Base-by-base conservation (phyloP, 2,888 invertebrate genomes). In the Pemphredon lugubris region DNA sequence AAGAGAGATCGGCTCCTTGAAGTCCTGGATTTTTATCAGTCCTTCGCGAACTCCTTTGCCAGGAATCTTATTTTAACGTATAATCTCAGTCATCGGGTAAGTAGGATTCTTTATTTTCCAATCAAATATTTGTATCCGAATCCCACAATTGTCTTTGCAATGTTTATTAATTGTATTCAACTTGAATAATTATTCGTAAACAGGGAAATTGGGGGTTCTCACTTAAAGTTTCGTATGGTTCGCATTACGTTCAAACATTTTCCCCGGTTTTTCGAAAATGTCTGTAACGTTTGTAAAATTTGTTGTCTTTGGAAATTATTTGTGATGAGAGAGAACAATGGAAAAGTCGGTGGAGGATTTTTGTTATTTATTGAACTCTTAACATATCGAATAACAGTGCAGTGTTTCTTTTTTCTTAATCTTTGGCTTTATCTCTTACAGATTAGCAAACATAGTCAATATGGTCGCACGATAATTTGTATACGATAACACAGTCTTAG, bases 11-110 rank as follows among this genome's bases (percentile, higher is more conserved):
- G 97, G 86, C 93, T 98, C 79, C 93, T 98, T 81, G 98, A 98
- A 92, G 97, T 97, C 88, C 93, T 99, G 83, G 97, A 98, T 91
- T 99, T 99, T 92, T 99, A 99, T 92, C 98, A 98, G 91, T 98
- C 99, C 78, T 99, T 99, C 92, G 98, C 99, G 83, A 98, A 99
- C 92, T 98, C 98, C 86, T 99, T 99, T 91, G 97, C 98, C 74
- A 92, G 99, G 85, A 99, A 99, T 92, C 94, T 99, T 87, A 95
- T 98, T 83, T 94, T 99, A 85, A 99, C 99, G 13, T 99, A 99
- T 92, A 99, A 99, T 91, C 93, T 99, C 83, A 93, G 99, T 81
- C 98, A 99, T 91, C 93, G 99, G 90, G 96, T 99, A 90, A 96
- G 93, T 88, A 16, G 9, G 9, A 4, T 32, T 7, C 14, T n/a